Base-by-base conservation (phyloP, 2,888 invertebrate genomes). In the Scaptomyza parva region DNA sequence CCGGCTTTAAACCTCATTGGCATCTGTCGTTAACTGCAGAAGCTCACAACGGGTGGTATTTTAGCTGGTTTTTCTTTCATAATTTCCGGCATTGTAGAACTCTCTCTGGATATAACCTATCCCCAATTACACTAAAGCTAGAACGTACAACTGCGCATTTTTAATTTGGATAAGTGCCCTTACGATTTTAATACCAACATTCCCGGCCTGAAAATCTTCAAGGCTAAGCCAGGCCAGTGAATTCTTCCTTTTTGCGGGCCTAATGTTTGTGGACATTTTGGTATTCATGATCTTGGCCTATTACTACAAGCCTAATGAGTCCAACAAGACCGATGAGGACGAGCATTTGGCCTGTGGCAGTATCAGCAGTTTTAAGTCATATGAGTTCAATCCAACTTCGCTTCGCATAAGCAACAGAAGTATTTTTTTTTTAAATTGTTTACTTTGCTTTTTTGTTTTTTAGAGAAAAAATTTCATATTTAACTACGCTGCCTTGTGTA, bases 21-120 rank as follows among this genome's bases (percentile, higher is more conserved):
- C 55, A 86, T 96, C 0, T 91, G 96, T 24, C 93, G 93, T 54
- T 97, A 98, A 0, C 92, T 98, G 53, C 96, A 97, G 88, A 96
- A 97, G 90, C 95, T 99, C 92, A 95, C 95, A 0, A 93, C 95
- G 84, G 99, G 99, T 6, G 98, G 99, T 41, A 87, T 97, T 18
- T 90, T 99, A 1, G 97, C 98, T 0, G 96, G 96, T 0, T 61
- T 94, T 0, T 95, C 99, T 0, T 99, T 99, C 89, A 92, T 96
- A 12, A 92, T 97, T 28, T 97, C 99, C 1, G 98, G 95, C 3
- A 88, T 96, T n/a, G 94, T 99, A 1, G 97, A 98, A 91, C 88
- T 96, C 0, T 91, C 93, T 28, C 92, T 97, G 59, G 94, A 97
- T 95, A 93, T 93, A 81, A 95, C 95, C 0, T 95, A 95, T 88